These are phyloP conservation scores for Meloidogyne exigua DNA, from an alignment of 1,140 invertebrate genomes.

Conservation along the genomic window DNA sequence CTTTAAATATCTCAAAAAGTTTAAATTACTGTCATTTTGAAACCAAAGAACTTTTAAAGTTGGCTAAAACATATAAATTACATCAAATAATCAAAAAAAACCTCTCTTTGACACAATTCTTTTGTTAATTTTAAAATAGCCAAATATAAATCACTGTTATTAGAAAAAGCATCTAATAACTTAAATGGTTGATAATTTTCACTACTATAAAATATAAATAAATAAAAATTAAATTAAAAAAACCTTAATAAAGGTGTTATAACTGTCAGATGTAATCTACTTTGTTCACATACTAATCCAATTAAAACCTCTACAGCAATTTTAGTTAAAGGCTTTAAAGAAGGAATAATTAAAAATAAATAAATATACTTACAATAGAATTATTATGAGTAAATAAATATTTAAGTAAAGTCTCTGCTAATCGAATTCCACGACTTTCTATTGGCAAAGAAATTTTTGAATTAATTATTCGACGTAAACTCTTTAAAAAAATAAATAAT, in stretches of 20 bases:
- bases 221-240: neutral
- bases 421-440: neutral
- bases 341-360: neutral
- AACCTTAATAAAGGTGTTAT: conserved; percentile 15
- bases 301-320: conserved; percentile 14
- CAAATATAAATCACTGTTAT: conserved; percentile 17
- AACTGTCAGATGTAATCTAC: neutral
- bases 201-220: conserved; percentile 11
- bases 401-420: conserved; percentile 22
- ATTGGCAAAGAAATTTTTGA: neutral
- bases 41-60: conserved; percentile 12
- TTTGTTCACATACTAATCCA: conserved; percentile 13
- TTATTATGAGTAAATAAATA: neutral
- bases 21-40: neutral
- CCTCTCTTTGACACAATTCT: conserved; percentile 24
- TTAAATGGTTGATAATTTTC: conserved; percentile 16
- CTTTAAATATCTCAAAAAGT: conserved; percentile 1
- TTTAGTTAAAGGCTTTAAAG: conserved; percentile 6
- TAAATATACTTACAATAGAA: neutral
- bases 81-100: neutral
- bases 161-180: conserved; percentile 9
- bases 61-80: conserved; percentile 8
- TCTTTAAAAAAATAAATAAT: neutral
- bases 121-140: conserved; percentile 19
- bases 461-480: conserved; percentile 12